These are phyloP conservation scores for Tetropium fuscum DNA, from an alignment of 2,888 invertebrate genomes.

Conservation along the genomic window DNA sequence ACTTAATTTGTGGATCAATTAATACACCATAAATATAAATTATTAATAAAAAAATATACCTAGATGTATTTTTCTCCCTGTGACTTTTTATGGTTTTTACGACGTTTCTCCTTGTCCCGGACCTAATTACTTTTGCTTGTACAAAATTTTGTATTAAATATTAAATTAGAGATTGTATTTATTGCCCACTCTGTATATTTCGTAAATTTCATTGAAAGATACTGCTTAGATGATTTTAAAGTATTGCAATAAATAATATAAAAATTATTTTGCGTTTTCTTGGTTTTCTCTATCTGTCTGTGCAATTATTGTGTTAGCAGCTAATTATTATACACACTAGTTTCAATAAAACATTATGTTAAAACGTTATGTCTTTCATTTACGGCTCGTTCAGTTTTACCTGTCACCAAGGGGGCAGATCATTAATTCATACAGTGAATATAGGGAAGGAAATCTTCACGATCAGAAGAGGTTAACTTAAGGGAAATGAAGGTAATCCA, in stretches of 20 bases:
- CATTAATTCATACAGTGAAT: no score
- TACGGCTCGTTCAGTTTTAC: no score
- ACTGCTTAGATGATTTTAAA: conserved; percentile 51
- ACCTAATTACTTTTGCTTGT: conserved; percentile 44
- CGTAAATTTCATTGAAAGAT: conserved; percentile 47
- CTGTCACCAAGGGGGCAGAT: no score
- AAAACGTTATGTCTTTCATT: not conserved
- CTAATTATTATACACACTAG: conserved; percentile 39
- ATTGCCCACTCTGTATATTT: conserved; percentile 52
- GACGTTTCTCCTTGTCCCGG: conserved; percentile 33
- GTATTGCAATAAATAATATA: conserved; percentile 43
- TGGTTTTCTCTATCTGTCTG: no score
- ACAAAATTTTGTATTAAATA: conserved; percentile 51
- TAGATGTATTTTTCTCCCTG: conserved; percentile 29
- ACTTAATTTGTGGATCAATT: conserved; percentile 39
- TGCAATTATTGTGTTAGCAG: conserved; percentile 39
- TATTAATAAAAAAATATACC: conserved; percentile 32
- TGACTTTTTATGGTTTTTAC: conserved; percentile 31
- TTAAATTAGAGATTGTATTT: conserved; percentile 45
- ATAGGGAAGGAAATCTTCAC: no score
- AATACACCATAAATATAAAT: conserved; percentile 35
- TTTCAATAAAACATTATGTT: conserved; percentile 21
- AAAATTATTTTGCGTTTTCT: conserved; percentile 43
- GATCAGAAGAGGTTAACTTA: no score
- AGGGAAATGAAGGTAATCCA: no score